Percentiles rank a stretch among this genome's conserved stretches.
phyloP scores from a whole-genome alignment of 2,113 vertebrate species.

The Trematomus loennbergii region DNA sequence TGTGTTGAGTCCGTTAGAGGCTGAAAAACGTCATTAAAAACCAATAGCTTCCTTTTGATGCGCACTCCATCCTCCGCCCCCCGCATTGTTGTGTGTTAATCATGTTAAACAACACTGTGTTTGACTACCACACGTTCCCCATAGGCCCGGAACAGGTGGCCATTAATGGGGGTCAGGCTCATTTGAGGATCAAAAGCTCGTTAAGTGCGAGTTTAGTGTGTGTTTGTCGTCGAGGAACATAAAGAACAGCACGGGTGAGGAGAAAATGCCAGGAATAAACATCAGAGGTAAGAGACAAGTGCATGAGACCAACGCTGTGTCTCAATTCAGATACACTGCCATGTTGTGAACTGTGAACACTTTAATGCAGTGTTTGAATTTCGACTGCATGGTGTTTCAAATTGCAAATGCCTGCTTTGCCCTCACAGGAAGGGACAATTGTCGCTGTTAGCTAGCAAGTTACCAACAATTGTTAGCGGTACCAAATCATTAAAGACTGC shows the following conservation, averaged over 20 bases:
- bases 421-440: no score
- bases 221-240: constrained; percentile 7
- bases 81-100: constrained; percentile 52
- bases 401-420: no score
- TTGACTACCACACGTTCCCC: constrained; percentile 57
- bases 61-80: constrained; percentile 14
- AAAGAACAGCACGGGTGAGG: neutral
- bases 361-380: no score
- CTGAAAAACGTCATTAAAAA: constrained; percentile 76
- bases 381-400: no score
- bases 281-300: neutral
- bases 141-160: constrained; percentile 70
- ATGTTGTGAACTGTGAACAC: no score
- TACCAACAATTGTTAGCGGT: no score
- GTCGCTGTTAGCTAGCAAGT: no score
- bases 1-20: constrained; percentile 34
- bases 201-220: constrained; percentile 44
- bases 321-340: no score
- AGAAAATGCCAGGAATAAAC: neutral
- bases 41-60: constrained; percentile 64
- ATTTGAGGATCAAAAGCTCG: constrained; percentile 48
- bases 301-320: neutral
- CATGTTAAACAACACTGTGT: constrained; percentile 63
- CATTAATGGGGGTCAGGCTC: constrained; percentile 60
- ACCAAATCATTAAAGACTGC: no score